phyloP scores from a whole-genome alignment of 2,113 vertebrate genomes.

The Drymodes brunneopygia region DNA sequence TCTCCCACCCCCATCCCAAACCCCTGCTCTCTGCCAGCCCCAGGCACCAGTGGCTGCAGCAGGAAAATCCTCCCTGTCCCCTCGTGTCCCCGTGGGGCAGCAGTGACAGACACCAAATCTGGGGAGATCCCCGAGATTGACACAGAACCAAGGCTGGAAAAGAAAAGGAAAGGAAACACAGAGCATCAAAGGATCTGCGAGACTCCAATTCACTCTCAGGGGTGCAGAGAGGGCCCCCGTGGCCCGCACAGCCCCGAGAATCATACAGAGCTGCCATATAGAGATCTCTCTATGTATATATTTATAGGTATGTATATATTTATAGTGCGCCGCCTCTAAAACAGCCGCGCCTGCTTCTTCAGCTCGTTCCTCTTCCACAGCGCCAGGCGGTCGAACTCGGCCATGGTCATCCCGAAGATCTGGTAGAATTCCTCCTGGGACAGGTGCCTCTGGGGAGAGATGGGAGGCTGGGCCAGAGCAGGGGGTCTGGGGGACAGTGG shows the following conservation, averaged over 20 bases:
- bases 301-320: constrained; percentile 79
- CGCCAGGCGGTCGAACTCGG: constrained; percentile 95
- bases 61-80: not conserved
- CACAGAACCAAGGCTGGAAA: not conserved
- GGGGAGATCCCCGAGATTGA: not conserved
- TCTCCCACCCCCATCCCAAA: not conserved
- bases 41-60: not conserved
- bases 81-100: not conserved
- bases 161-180: constrained; percentile 25
- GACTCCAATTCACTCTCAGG: constrained; percentile 60
- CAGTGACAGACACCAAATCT: not conserved
- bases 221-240: constrained; percentile 35
- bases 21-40: not conserved
- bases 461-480: not conserved
- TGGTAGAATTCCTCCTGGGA: constrained; percentile 95
- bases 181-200: constrained; percentile 20
- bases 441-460: constrained; percentile 82
- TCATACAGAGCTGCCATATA: constrained; percentile 70
- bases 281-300: constrained; percentile 73
- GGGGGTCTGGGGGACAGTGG: not conserved
- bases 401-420: constrained; percentile 94
- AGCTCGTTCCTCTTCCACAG: constrained; percentile 98
- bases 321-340: constrained; percentile 78
- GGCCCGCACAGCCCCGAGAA: constrained; percentile 59
- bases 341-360: constrained; percentile 97